Percentiles rank a stretch among this genome's conserved stretches.
phyloP scores from a whole-genome alignment of 2,113 vertebrate species.

The Laticauda laticaudata region DNA sequence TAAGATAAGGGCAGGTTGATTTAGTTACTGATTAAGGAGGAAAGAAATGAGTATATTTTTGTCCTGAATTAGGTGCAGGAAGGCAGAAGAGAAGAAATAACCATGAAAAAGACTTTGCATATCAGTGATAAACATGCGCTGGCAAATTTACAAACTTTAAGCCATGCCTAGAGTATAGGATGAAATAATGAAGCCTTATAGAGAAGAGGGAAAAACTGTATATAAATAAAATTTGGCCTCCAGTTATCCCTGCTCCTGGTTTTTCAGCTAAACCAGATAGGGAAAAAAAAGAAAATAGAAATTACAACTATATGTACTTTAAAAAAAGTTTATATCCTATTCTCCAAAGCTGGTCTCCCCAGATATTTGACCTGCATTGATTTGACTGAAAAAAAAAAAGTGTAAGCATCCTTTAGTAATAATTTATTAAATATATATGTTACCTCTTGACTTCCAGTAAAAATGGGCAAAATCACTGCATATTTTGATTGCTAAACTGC shows the following conservation, averaged over 20 bases:
- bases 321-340: neutral
- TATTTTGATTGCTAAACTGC: neutral
- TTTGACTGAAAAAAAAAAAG: neutral
- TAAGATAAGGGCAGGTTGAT: neutral
- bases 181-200: neutral
- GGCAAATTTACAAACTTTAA: neutral
- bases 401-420: neutral
- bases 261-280: neutral
- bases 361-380: neutral
- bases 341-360: neutral
- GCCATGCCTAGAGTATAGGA: neutral
- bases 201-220: neutral
- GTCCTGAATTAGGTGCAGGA: neutral
- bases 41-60: neutral
- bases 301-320: neutral
- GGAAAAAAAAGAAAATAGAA: too few relatives aligned
- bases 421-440: neutral
- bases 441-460: neutral
- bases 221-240: neutral
- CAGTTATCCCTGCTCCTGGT: neutral
- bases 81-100: neutral
- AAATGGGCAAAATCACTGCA: neutral
- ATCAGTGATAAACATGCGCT: neutral
- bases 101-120: neutral
- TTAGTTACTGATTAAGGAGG: neutral